Evolutionary conservation across 37 sponge, comb jelly and placozoan genomes (phyloP).

Genomic region (Lycopodina hypogea): DNA sequence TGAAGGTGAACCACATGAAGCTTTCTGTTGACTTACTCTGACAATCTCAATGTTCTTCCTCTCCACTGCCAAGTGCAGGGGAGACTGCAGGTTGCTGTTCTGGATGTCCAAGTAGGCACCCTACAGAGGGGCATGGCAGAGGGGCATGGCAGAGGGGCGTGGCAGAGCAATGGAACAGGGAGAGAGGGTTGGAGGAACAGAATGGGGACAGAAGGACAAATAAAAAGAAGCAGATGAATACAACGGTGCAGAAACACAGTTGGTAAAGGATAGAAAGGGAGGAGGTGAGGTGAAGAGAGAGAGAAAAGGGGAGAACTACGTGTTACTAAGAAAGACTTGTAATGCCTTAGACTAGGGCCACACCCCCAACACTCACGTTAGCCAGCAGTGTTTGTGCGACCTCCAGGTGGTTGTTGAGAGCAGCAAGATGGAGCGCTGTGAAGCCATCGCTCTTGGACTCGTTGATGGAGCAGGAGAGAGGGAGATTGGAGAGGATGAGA

Average conservation of each 20-base stretch:
- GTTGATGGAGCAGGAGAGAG: conserved; percentile 43
- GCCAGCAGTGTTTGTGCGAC: conserved; percentile 79
- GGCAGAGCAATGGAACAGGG: not conserved
- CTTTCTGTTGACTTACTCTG: conserved; percentile 64
- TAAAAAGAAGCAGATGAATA: no score
- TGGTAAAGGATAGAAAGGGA: no score
- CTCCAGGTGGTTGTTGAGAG: conserved; percentile 90
- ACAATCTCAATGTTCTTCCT: conserved; percentile 74
- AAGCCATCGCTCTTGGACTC: conserved; percentile 90
- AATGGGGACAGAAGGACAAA: no score
- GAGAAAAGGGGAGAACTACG: no score
- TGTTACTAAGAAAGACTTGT: no score
- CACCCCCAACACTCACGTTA: conserved; percentile 62
- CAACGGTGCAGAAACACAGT: no score
- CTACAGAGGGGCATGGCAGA: conserved; percentile 12
- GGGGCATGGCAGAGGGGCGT: not conserved
- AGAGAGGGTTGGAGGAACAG: not conserved
- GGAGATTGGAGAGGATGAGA: conserved; percentile 48
- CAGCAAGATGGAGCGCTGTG: conserved; percentile 88
- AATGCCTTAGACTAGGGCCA: no score
- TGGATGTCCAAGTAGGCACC: conserved; percentile 61
- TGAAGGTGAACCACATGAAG: no score
- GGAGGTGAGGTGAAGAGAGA: no score
- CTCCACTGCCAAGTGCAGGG: conserved; percentile 87
- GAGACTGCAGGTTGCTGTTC: conserved; percentile 61